Evolutionary conservation across 2,113 vertebrate species (phyloP).

Genomic region (Hemibagrus wyckioides): DNA sequence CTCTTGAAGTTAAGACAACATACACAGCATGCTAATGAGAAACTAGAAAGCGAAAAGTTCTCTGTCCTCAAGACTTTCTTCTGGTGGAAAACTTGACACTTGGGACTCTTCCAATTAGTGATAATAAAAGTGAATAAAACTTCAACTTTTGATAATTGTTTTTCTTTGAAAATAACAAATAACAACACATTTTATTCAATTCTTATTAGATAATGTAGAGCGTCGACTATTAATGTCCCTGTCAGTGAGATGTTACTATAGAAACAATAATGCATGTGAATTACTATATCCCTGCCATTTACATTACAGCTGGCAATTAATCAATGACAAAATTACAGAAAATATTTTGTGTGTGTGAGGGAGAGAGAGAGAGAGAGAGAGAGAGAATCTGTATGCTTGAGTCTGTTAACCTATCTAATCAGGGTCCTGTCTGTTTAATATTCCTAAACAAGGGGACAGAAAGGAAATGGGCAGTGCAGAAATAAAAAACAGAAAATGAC

Average conservation of each 20-base stretch:
- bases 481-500: slow-evolving; percentile 41
- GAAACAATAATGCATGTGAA: not conserved
- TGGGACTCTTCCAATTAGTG: not conserved
- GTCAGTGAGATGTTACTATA: not conserved
- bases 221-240: not conserved
- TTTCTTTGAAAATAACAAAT: not conserved
- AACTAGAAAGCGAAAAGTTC: not conserved
- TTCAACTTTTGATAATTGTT: not conserved
- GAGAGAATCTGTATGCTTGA: not conserved
- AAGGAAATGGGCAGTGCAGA: slow-evolving; percentile 7
- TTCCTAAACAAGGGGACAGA: slow-evolving; percentile 15
- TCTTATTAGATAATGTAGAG: not conserved
- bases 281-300: not conserved
- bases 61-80: not conserved
- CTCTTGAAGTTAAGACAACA: not conserved
- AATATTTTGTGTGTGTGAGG: not conserved
- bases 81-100: not conserved
- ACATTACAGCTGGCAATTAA: not conserved
- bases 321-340: no score
- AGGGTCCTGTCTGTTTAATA: not conserved
- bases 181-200: not conserved
- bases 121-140: not conserved
- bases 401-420: not conserved
- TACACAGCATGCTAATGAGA: not conserved
- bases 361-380: not conserved